Conservation (phyloP, 2,113 vertebrate species). For the Blennius ocellaris region DNA sequence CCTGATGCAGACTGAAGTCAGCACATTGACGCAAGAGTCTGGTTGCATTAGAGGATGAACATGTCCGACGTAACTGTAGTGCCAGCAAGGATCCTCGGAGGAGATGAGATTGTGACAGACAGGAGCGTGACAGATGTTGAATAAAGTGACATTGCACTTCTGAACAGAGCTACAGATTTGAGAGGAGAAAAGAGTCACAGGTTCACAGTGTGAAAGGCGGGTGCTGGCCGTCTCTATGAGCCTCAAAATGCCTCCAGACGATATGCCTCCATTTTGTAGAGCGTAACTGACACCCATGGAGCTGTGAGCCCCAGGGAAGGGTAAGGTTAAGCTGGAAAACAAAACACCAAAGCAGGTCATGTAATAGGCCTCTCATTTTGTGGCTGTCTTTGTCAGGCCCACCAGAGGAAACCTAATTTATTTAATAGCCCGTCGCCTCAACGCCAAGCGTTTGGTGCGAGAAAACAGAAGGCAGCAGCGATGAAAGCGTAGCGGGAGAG, state of each 20-base stretch:
- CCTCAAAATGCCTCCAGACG: slow-evolving; percentile 36
- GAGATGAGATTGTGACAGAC: slow-evolving; percentile 11
- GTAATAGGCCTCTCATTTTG: slow-evolving; percentile 78
- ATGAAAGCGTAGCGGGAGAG: slow-evolving; percentile 53
- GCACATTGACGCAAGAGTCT: slow-evolving; percentile 9
- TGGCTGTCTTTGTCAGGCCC: slow-evolving; percentile 60
- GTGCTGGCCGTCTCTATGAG: slow-evolving; percentile 1
- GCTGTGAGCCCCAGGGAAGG: slow-evolving; percentile 68
- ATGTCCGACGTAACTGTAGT: slow-evolving; percentile 18
- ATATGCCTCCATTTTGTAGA: slow-evolving; percentile 56
- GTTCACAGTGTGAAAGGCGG: slow-evolving; percentile 17
- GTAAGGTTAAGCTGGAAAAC: slow-evolving; percentile 70
- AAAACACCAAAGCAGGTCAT: slow-evolving; percentile 67
- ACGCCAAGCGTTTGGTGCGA: slow-evolving; percentile 51
- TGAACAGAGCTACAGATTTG: slow-evolving; percentile 1
- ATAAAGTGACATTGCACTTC: slow-evolving; percentile 20
- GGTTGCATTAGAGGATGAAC: slow-evolving; percentile 10
- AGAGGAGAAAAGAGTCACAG: slow-evolving; percentile 17
- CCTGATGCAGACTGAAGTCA: slow-evolving; percentile 29
- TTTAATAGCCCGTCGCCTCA: slow-evolving; percentile 73
- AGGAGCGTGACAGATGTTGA: neutral
- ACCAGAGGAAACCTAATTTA: slow-evolving; percentile 77
- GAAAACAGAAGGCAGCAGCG: slow-evolving; percentile 67
- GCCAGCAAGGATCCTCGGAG: slow-evolving; percentile 1
- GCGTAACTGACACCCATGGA: slow-evolving; percentile 70